Base-by-base conservation (phyloP, 1,140 invertebrate genomes). In the Sarcophaga bullata region DNA sequence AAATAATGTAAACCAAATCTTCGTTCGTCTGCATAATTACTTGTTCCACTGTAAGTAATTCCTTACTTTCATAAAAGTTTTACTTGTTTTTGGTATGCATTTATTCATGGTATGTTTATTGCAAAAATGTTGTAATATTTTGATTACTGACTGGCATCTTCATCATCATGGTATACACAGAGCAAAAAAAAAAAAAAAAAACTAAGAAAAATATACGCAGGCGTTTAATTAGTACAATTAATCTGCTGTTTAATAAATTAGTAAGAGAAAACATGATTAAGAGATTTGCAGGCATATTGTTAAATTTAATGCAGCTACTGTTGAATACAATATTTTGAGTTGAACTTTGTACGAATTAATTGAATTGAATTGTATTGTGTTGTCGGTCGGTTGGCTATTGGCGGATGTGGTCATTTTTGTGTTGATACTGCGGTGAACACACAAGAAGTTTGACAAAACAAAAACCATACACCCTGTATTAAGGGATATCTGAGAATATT, bases 171-270 rank as follows among this genome's bases (percentile, higher is more conserved):
- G 17, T 68, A 6, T 68, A 7, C 19, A 17, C 62, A 72, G 19
- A 72, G 6, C 17, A 19, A 0, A 6, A 6, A 6, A 72, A 6
- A 25, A 37, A 25, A 7, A 6, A 19, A 72, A 25, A 19, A 9
- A n/a, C n/a, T n/a, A 15, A 11, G 48, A 17, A 52, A 52, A 17
- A 17, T 78, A n/a, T 78, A 11, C 47, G 46, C 13, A 78, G 75
- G 75, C 75, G n/a, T 78, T 83, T 83, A 81, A 83, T 83, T 83
- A 82, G 58, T 17, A 25, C 80, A 83, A 83, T 83, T 83, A 83
- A 83, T 82, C 80, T 83, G 83, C 25, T 76, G 72, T 81, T 81
- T 49, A 83, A 83, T 81, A 52, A 83, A 73, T 49, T 37, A 82
- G 81, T 73, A 78, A 78, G 75, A 68, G 62, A 68, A 68, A 68